A percentile compares a stretch with the other conserved stretches of the same genome.
Conservation (phyloP, 2,113 vertebrate species). For the Clarias magur region DNA sequence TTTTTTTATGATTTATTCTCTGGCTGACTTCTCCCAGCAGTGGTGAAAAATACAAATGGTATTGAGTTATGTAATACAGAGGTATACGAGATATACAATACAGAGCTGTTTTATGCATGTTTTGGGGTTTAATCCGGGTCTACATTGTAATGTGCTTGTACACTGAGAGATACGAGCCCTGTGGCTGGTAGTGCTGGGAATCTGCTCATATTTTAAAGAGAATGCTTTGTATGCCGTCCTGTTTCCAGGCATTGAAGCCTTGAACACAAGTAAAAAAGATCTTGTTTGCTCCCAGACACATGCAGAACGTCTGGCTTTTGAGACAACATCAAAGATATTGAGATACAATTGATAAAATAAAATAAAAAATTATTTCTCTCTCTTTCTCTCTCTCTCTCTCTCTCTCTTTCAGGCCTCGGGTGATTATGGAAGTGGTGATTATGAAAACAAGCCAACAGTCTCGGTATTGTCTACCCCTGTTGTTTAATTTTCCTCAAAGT, state of each 20-base stretch:
- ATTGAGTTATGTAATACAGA: background rate
- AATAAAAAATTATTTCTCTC: too few species aligned
- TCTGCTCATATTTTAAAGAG: slow-evolving; percentile 25
- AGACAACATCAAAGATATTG: background rate
- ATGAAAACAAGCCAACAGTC: background rate
- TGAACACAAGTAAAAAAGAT: slow-evolving; percentile 25
- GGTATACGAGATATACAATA: too few species aligned
- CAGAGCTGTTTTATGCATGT: background rate
- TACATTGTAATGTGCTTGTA: background rate
- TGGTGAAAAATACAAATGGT: background rate
- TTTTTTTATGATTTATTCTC: background rate
- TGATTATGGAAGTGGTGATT: slow-evolving; percentile 75
- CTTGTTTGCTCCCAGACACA: background rate
- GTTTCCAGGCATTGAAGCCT: slow-evolving; percentile 24
- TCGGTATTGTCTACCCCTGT: slow-evolving; percentile 45
- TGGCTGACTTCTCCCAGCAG: background rate
- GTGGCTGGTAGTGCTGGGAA: slow-evolving; percentile 14
- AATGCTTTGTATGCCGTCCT: slow-evolving; percentile 30
- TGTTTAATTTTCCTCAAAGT: background rate
- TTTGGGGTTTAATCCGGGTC: background rate
- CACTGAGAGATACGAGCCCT: slow-evolving; percentile 15
- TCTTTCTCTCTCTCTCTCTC: slow-evolving; percentile 14
- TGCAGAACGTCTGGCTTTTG: background rate
- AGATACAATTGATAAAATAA: slow-evolving; percentile 10
- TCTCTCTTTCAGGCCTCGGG: slow-evolving; percentile 70